Conservation (phyloP, 2,888 invertebrate species). For the Drosophila aldrichi region DNA sequence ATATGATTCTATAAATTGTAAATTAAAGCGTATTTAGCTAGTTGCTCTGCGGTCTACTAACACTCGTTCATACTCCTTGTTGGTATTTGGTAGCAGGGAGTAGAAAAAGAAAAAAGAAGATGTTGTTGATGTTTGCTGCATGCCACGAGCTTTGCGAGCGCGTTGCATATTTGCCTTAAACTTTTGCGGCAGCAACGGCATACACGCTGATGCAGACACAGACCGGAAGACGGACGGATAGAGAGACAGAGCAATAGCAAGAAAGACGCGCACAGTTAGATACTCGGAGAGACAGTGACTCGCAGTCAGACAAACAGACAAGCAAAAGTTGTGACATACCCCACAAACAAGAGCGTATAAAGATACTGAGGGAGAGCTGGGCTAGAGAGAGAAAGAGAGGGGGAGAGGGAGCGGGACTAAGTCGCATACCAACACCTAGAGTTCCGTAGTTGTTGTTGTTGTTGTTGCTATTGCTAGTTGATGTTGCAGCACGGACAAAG, state of each 20-base stretch:
- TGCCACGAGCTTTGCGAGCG: conserved; percentile 70
- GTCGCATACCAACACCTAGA: conserved; percentile 46
- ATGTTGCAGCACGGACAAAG: conserved; percentile 53
- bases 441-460: conserved; percentile 34
- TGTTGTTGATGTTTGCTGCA: conserved; percentile 78
- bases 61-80: neutral
- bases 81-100: conserved; percentile 8
- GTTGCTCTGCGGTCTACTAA: neutral
- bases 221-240: neutral
- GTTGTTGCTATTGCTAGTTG: conserved; percentile 35
- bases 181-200: conserved; percentile 68
- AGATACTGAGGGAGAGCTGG: neutral
- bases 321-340: conserved; percentile 70
- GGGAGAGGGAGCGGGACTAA: conserved; percentile 10
- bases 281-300: conserved; percentile 34
- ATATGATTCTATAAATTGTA: too few species aligned
- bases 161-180: conserved; percentile 76
- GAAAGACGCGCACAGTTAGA: conserved; percentile 25
- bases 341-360: conserved; percentile 35
- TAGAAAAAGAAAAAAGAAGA: conserved; percentile 42
- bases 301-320: conserved; percentile 60
- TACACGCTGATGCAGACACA: conserved; percentile 28
- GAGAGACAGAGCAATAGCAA: neutral
- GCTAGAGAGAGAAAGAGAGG: neutral
- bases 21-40: conserved; percentile 26